Percentiles rank a stretch among this genome's conserved stretches.
phyloP scores from a whole-genome alignment of 2,888 invertebrate genomes.

The Cantharis rustica region DNA sequence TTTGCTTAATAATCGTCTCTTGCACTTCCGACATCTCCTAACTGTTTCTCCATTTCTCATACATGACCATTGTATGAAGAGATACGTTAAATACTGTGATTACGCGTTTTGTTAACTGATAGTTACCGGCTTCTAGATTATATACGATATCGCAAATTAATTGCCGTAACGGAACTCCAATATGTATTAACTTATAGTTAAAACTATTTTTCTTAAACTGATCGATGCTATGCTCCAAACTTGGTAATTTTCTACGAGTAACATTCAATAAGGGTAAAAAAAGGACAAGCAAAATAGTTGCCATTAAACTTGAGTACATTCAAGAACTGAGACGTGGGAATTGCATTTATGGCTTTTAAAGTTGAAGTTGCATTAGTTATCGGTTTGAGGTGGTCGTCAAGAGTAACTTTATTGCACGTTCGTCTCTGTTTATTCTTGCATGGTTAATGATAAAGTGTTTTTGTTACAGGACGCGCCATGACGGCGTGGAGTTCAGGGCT shows the following conservation, averaged over 20 bases:
- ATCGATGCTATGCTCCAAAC: neutral
- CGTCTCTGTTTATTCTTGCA: conserved; percentile 30
- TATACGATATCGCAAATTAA: conserved; percentile 17
- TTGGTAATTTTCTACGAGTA: neutral
- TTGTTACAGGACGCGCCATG: conserved; percentile 60
- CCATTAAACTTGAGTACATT: conserved; percentile 27
- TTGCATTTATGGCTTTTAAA: conserved; percentile 27
- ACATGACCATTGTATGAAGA: conserved; percentile 11
- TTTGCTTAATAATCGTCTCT: conserved; percentile 33
- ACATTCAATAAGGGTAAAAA: conserved; percentile 3
- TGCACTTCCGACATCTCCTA: conserved; percentile 35
- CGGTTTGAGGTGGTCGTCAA: conserved; percentile 25
- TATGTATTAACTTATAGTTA: neutral
- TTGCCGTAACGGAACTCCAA: conserved; percentile 9
- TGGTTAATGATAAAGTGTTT: conserved; percentile 36
- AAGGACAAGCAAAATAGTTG: conserved; percentile 11
- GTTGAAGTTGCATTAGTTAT: conserved; percentile 32
- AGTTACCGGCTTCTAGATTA: conserved; percentile 5
- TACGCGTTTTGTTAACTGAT: conserved; percentile 21
- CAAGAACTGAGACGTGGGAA: conserved; percentile 28
- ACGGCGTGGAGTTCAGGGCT: conserved; percentile 61
- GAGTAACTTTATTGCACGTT: conserved; percentile 28
- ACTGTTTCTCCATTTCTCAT: conserved; percentile 27
- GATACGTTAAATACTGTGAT: conserved; percentile 24
- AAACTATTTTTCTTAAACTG: neutral